Evolutionary conservation across 2,797 vertebrate species (phyloP).

Genomic region (Falco berigora): DNA sequence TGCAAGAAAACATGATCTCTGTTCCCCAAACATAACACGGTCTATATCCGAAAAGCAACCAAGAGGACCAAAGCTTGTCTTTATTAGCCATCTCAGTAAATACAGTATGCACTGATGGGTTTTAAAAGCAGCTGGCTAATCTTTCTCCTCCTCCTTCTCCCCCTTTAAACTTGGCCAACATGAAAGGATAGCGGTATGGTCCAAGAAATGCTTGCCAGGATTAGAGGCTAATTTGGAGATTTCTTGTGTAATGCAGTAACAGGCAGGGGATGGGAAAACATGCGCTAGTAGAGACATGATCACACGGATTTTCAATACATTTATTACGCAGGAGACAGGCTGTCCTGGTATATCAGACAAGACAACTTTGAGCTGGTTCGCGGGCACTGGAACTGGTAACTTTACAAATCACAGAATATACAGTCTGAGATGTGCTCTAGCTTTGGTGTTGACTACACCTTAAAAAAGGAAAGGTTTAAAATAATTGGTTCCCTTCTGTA

Average conservation of each 20-base stretch:
- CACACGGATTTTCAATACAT: background rate
- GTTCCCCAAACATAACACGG: background rate
- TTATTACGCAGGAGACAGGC: background rate
- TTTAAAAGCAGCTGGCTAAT: conserved; percentile 56
- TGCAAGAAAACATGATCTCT: background rate
- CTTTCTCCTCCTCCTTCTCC: conserved; percentile 46
- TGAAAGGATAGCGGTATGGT: background rate
- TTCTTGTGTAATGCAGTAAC: background rate
- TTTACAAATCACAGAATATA: background rate
- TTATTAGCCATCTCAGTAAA: background rate
- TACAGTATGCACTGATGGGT: conserved; percentile 31
- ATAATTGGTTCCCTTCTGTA: background rate
- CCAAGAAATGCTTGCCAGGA: conserved; percentile 67
- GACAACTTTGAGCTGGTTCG: background rate
- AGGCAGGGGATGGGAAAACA: background rate
- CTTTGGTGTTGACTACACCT: background rate
- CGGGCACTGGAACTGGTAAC: background rate
- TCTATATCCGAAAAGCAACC: conserved; percentile 15
- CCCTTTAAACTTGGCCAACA: conserved; percentile 57
- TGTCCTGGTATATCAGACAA: background rate
- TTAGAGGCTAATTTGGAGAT: conserved; percentile 45
- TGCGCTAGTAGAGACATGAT: background rate
- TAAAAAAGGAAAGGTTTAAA: background rate
- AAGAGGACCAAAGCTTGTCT: background rate
- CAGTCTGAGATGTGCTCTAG: rapidly evolving